These are phyloP conservation scores for Pholis gunnellus DNA, from an alignment of 2,113 vertebrate species.

Conservation along the genomic window DNA sequence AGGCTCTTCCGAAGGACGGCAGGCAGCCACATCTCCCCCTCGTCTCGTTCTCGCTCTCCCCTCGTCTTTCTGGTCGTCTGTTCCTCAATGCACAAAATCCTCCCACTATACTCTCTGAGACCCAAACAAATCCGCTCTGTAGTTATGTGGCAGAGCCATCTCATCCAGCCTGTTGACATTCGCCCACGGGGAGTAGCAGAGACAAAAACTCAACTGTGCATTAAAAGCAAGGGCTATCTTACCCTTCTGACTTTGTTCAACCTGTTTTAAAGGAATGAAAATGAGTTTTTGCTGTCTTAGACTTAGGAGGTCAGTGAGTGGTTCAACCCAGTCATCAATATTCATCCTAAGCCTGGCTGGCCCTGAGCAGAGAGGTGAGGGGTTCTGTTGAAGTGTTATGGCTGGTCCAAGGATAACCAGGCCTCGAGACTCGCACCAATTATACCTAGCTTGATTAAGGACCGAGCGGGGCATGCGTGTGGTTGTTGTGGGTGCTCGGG, in stretches of 20 bases:
- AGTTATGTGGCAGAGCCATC: slow-evolving; percentile 1
- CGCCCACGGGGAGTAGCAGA: slow-evolving; percentile 7
- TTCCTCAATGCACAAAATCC: slow-evolving; percentile 36
- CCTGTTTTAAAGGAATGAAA: neutral
- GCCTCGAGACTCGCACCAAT: slow-evolving; percentile 47
- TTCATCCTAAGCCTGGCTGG: slow-evolving; percentile 14
- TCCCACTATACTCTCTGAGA: slow-evolving; percentile 18
- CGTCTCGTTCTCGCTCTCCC: slow-evolving; percentile 16
- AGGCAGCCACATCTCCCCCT: slow-evolving; percentile 16
- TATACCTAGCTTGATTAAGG: slow-evolving; percentile 58
- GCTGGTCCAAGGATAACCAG: slow-evolving; percentile 48
- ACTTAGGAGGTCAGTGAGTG: slow-evolving; percentile 4
- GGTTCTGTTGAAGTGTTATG: slow-evolving; percentile 45
- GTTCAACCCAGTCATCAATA: slow-evolving; percentile 38
- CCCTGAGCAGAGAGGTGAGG: slow-evolving; percentile 36
- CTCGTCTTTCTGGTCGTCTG: slow-evolving; percentile 1
- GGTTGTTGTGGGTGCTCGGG: neutral
- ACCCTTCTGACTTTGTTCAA: neutral
- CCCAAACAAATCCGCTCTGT: slow-evolving; percentile 31
- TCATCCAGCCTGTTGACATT: slow-evolving; percentile 26
- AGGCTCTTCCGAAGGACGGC: slow-evolving; percentile 40
- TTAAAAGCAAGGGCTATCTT: neutral
- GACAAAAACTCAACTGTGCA: neutral
- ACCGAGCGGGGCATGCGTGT: neutral
- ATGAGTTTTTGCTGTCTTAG: neutral